phyloP scores from a whole-genome alignment of 2,888 invertebrate genomes.

The Pristionchus entomophagus region DNA sequence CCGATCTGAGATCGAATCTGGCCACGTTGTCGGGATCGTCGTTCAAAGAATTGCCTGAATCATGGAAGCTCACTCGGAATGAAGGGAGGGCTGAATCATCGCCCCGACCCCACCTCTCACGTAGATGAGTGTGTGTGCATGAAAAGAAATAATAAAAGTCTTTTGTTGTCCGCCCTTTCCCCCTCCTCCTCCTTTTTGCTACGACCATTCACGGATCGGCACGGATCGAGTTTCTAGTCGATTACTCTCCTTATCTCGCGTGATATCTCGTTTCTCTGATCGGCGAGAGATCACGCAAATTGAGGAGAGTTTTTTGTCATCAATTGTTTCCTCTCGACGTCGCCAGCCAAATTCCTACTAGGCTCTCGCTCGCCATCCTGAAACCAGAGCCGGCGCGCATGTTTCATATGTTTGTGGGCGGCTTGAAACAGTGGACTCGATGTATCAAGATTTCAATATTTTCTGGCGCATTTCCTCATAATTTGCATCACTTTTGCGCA shows the following conservation, averaged over 20 bases:
- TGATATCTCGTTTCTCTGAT: too few species aligned
- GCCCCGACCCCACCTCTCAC: conserved; percentile 15
- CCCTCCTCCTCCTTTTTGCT: not conserved
- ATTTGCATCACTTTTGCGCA: too few species aligned
- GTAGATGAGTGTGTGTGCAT: not conserved
- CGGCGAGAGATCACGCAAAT: too few species aligned
- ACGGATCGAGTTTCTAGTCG: not conserved
- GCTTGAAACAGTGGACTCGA: too few species aligned
- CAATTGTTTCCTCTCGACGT: too few species aligned
- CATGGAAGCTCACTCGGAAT: conserved; percentile 11
- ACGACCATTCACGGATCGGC: conserved; percentile 29
- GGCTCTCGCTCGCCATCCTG: conserved; percentile 22
- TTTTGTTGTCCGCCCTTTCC: not conserved
- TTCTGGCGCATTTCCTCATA: too few species aligned
- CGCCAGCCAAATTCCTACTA: conserved; percentile 8
- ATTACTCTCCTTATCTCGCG: too few species aligned
- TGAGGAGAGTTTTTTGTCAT: too few species aligned
- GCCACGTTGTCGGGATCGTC: too few species aligned
- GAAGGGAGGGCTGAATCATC: not conserved
- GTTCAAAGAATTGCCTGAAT: not conserved
- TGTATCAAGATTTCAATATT: too few species aligned
- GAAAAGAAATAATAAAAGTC: conserved; percentile 18
- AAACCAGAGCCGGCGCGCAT: not conserved
- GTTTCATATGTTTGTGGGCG: too few species aligned
- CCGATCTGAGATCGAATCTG: too few species aligned